Conservation (phyloP, 2,888 invertebrate genomes). For the Trichacis sp. region DNA sequence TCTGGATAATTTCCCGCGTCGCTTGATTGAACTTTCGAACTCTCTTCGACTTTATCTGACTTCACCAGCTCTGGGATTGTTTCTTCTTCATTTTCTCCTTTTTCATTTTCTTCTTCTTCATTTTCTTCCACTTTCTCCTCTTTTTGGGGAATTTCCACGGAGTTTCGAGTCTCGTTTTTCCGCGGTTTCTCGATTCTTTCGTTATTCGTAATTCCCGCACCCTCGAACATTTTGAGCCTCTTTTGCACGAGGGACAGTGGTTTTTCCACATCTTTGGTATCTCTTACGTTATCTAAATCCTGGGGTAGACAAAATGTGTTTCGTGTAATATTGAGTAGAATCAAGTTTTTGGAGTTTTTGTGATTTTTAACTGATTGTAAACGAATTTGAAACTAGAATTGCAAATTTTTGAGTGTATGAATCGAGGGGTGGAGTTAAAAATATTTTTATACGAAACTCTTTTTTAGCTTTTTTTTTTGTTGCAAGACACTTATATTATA, state of each 20-base stretch:
- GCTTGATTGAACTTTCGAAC: conserved; percentile 44
- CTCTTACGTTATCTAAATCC: conserved; percentile 36
- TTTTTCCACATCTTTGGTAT: conserved; percentile 58
- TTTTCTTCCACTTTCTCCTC: conserved; percentile 2
- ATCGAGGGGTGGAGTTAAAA: too few species aligned
- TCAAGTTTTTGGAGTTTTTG: too few species aligned
- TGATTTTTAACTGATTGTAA: too few species aligned
- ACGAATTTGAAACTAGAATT: conserved; percentile 7
- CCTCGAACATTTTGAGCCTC: conserved; percentile 57
- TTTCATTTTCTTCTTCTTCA: too few species aligned
- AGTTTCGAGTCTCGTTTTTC: conserved; percentile 21
- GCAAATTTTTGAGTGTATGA: too few species aligned
- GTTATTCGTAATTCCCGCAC: background rate
- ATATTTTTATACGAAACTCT: too few species aligned
- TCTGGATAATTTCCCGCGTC: conserved; percentile 75
- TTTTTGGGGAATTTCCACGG: conserved; percentile 15
- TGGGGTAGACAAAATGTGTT: too few species aligned
- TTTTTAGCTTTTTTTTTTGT: too few species aligned
- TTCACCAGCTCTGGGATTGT: conserved; percentile 27
- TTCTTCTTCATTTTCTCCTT: conserved; percentile 8
- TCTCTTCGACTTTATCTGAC: conserved; percentile 14
- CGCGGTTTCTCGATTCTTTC: background rate
- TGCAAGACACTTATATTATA: too few species aligned
- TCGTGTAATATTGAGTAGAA: too few species aligned
- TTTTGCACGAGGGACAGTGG: conserved; percentile 57